phyloP scores from a whole-genome alignment of 2,888 invertebrate species.

The Dascillus cervinus region DNA sequence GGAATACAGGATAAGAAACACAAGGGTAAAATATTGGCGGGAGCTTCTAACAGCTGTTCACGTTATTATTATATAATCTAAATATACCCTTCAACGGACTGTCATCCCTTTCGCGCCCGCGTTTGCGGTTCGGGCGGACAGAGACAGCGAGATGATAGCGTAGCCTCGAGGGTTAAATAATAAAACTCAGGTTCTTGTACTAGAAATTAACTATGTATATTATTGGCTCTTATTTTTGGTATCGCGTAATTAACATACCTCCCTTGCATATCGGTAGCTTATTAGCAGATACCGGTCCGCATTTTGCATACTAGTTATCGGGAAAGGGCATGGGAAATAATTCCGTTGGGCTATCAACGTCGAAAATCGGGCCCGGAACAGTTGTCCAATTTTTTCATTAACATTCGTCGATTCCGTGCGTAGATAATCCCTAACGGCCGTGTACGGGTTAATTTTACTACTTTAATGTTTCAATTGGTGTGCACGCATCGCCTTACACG shows the following conservation, averaged over 20 bases:
- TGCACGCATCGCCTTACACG: too few relatives aligned
- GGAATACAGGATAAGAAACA: slow-evolving; percentile 17
- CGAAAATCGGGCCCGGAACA: too few relatives aligned
- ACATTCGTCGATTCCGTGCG: slow-evolving; percentile 33
- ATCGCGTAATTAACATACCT: slow-evolving; percentile 17
- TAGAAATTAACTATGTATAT: slow-evolving; percentile 17
- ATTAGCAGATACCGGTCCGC: slow-evolving; percentile 14
- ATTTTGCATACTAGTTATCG: too few relatives aligned
- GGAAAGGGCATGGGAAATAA: too few relatives aligned
- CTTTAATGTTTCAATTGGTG: too few relatives aligned
- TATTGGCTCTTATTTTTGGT: slow-evolving; percentile 18
- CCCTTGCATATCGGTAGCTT: slow-evolving; percentile 14
- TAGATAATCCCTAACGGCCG: slow-evolving; percentile 34
- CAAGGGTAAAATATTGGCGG: slow-evolving; percentile 18
- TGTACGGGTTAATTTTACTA: slow-evolving; percentile 11
- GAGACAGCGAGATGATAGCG: too few relatives aligned
- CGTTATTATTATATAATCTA: slow-evolving; percentile 12
- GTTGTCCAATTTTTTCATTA: slow-evolving; percentile 35
- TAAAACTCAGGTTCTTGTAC: slow-evolving; percentile 13
- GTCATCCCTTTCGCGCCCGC: slow-evolving; percentile 11
- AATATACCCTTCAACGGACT: slow-evolving; percentile 4
- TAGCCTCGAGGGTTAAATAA: too few relatives aligned
- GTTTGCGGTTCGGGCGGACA: neutral
- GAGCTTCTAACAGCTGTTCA: slow-evolving; percentile 17
- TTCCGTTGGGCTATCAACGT: too few relatives aligned